A percentile compares a stretch with the other conserved stretches of the same genome.
Conservation (phyloP, 2,113 vertebrate species). For the Cacatua alba region DNA sequence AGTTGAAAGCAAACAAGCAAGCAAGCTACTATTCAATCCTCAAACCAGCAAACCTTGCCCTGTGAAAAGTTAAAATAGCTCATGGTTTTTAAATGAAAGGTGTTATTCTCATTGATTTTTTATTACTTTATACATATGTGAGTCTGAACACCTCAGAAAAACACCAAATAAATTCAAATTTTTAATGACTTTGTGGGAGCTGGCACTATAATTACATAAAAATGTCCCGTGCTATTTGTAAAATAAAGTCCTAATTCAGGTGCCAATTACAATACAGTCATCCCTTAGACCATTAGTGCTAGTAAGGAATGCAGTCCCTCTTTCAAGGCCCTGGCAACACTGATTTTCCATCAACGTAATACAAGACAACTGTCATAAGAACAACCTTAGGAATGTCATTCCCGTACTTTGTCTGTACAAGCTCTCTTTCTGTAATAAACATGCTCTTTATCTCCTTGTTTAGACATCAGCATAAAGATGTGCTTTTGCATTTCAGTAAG, state of each 20-base stretch:
- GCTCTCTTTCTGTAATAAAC: neutral
- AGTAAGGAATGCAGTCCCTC: neutral
- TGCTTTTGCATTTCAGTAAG: neutral
- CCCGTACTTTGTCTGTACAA: neutral
- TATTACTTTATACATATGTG: neutral
- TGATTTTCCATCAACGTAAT: neutral
- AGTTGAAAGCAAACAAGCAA: neutral
- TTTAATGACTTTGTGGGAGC: neutral
- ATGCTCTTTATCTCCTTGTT: neutral
- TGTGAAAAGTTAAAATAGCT: neutral
- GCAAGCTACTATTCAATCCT: neutral
- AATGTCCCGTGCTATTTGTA: neutral
- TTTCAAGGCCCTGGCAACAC: neutral
- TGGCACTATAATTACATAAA: neutral
- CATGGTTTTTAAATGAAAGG: neutral
- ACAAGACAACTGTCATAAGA: neutral
- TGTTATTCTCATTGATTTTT: neutral
- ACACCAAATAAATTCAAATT: neutral
- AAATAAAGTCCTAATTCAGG: neutral
- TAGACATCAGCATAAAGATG: neutral
- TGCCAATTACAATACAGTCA: neutral
- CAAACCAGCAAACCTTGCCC: neutral
- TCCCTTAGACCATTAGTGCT: neutral
- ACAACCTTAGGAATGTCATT: neutral
- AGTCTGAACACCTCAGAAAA: neutral